phyloP scores from a whole-genome alignment of 2,113 vertebrate species.

The Rafetus swinhoei region DNA sequence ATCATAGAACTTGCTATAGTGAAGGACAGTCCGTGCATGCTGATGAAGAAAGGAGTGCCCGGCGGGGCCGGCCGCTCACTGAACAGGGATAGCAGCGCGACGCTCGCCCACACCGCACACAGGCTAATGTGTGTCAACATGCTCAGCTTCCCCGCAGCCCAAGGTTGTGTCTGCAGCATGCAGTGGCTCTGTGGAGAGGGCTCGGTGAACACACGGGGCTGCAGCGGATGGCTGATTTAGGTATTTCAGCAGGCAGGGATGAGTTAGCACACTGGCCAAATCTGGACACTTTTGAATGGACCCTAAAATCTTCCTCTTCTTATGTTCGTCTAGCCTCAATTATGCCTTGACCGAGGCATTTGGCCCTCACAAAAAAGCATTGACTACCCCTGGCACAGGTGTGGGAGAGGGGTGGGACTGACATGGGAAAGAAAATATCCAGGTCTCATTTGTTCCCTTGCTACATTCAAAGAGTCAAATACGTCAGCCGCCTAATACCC shows the following conservation, averaged over 20 bases:
- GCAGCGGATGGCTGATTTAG: neutral
- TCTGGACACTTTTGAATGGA: too few species aligned
- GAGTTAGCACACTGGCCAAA: too few species aligned
- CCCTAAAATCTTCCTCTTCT: too few species aligned
- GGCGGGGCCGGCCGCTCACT: neutral
- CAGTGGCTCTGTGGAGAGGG: fast-evolving
- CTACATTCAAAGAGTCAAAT: neutral
- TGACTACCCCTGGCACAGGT: too few species aligned
- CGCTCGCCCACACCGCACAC: fast-evolving
- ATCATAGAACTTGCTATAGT: conserved; percentile 5
- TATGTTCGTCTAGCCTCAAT: too few species aligned
- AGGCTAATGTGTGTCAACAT: neutral
- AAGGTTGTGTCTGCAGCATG: neutral
- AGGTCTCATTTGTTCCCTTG: neutral
- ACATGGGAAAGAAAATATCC: fast-evolving
- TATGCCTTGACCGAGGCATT: too few species aligned
- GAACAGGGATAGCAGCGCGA: fast-evolving
- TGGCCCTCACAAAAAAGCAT: too few species aligned
- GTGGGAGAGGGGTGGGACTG: neutral
- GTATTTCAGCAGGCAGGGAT: neutral
- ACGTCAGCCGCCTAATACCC: neutral
- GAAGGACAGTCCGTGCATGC: neutral
- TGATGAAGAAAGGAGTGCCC: neutral
- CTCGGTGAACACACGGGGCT: neutral
- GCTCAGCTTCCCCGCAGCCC: neutral